phyloP scores from a whole-genome alignment of 2,113 vertebrate genomes.

The Pedionomus torquatus region DNA sequence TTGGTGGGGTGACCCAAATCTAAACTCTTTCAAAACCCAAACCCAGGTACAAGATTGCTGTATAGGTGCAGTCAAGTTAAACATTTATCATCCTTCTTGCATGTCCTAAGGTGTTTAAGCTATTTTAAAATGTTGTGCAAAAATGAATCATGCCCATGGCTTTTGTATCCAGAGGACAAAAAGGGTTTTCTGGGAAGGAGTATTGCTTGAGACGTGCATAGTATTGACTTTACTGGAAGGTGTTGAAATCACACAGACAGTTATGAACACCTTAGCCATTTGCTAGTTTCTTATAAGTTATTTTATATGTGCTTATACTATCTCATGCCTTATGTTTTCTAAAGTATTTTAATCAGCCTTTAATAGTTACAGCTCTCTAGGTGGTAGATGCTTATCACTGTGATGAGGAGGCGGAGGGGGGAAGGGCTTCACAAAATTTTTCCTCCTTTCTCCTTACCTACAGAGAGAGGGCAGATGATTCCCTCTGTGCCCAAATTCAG shows the following conservation, averaged over 20 bases:
- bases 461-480: background rate
- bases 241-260: conserved; percentile 29
- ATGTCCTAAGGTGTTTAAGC: background rate
- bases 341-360: conserved; percentile 13
- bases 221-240: background rate
- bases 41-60: background rate
- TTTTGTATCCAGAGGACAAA: background rate
- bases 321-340: conserved; percentile 16
- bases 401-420: background rate
- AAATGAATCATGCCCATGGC: background rate
- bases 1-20: background rate
- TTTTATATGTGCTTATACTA: conserved; percentile 23
- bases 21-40: background rate
- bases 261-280: background rate
- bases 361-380: conserved; percentile 34
- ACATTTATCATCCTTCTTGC: background rate
- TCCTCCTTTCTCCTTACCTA: background rate
- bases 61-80: background rate
- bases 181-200: background rate
- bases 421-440: conserved; percentile 64
- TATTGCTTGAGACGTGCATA: background rate
- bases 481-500: background rate
- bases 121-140: background rate
- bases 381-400: conserved; percentile 35
- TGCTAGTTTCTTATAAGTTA: background rate